Conservation (phyloP, 2,888 invertebrate genomes). For the Drosophila barbarae region DNA sequence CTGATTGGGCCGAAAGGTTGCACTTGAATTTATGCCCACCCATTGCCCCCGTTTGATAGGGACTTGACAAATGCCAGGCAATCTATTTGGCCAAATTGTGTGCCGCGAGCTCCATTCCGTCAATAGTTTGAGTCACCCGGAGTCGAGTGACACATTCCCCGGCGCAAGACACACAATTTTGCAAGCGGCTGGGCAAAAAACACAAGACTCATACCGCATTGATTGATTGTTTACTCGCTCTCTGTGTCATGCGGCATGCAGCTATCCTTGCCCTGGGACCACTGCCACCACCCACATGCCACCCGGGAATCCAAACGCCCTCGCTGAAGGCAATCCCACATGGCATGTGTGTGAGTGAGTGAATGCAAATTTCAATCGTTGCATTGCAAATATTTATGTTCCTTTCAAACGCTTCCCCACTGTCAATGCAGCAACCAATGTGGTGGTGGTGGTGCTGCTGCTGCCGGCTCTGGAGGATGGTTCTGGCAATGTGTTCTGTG, state of each 20-base stretch:
- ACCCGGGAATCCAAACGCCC: conserved; percentile 16
- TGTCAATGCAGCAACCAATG: conserved; percentile 25
- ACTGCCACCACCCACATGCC: conserved; percentile 12
- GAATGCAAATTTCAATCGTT: conserved; percentile 57
- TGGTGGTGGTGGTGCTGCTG: conserved; percentile 1
- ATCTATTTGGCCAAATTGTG: conserved; percentile 38
- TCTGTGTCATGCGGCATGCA: conserved; percentile 37
- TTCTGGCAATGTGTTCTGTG: neutral
- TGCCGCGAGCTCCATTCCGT: conserved; percentile 8
- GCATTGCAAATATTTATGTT: conserved; percentile 51
- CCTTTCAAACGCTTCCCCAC: conserved; percentile 34
- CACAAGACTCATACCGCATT: conserved; percentile 44
- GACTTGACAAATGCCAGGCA: conserved; percentile 30
- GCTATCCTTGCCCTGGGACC: conserved; percentile 3
- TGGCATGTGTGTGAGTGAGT: conserved; percentile 1
- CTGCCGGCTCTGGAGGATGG: neutral
- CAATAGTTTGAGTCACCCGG: conserved; percentile 25
- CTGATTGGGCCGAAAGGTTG: conserved; percentile 64
- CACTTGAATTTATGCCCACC: conserved; percentile 65
- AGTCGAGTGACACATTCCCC: conserved; percentile 33
- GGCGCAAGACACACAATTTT: conserved; percentile 25
- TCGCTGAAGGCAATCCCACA: conserved; percentile 6
- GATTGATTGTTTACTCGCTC: conserved; percentile 59
- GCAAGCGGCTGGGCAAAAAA: conserved; percentile 25
- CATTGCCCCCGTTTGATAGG: conserved; percentile 33